Evolutionary conservation across 2,888 invertebrate species (phyloP).

Genomic region (Drosophila falleni): DNA sequence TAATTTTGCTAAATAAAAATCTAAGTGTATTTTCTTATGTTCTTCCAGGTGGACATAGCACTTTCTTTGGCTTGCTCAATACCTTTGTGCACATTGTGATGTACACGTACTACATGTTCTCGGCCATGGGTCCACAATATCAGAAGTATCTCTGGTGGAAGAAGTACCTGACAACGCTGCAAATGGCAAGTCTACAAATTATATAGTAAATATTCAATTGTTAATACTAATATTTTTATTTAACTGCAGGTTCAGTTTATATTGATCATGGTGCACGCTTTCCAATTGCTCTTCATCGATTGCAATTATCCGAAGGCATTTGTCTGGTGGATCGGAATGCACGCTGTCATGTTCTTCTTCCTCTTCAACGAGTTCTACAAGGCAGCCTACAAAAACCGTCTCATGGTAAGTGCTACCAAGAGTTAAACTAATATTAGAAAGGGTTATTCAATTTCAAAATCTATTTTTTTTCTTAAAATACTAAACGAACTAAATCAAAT

Average conservation of each 20-base stretch:
- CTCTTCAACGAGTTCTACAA: conserved; percentile 98
- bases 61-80: conserved; percentile 97
- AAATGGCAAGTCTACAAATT: conserved; percentile 89
- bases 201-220: background rate
- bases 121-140: conserved; percentile 94
- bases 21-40: background rate
- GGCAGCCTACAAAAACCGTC: conserved; percentile 88
- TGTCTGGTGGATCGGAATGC: conserved; percentile 98
- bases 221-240: background rate
- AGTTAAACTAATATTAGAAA: background rate
- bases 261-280: conserved; percentile 95
- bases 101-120: conserved; percentile 97
- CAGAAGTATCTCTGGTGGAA: conserved; percentile 98
- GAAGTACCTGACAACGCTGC: conserved; percentile 95
- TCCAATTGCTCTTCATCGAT: conserved; percentile 95
- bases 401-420: conserved; percentile 75
- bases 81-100: conserved; percentile 99
- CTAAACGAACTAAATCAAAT: too few relatives aligned
- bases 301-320: conserved; percentile 97
- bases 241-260: conserved; percentile 92
- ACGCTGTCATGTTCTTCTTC: conserved; percentile 98
- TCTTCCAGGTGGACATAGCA: conserved; percentile 93
- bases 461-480: too few relatives aligned
- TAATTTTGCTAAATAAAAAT: too few relatives aligned
- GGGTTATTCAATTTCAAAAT: background rate